Percentiles rank a stretch among this genome's conserved stretches.
Conservation (phyloP, 2,888 invertebrate genomes). For the Operophtera brumata region DNA sequence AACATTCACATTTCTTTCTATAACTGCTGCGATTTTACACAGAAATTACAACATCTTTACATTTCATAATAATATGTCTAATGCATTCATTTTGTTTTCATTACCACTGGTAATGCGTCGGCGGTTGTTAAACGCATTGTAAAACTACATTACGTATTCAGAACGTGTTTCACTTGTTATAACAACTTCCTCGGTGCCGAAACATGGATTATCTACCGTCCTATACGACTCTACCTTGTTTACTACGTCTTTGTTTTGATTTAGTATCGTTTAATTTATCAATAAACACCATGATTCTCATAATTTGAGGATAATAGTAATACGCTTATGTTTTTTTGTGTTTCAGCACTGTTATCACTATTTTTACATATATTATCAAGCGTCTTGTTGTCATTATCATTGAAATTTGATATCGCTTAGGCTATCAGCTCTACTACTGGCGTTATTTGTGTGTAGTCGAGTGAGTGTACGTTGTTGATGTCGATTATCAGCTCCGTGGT, state of each 20-base stretch:
- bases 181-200: slow-evolving; percentile 58
- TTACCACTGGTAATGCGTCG: slow-evolving; percentile 55
- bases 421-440: slow-evolving; percentile 41
- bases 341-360: slow-evolving; percentile 40
- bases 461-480: slow-evolving; percentile 19
- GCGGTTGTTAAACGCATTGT: slow-evolving; percentile 52
- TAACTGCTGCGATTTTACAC: slow-evolving; percentile 41
- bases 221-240: slow-evolving; percentile 42
- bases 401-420: slow-evolving; percentile 38
- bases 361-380: slow-evolving; percentile 37
- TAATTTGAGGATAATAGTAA: slow-evolving; percentile 5
- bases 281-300: slow-evolving; percentile 12
- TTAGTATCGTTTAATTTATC: slow-evolving; percentile 35
- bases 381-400: slow-evolving; percentile 44
- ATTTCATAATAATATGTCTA: slow-evolving; percentile 37
- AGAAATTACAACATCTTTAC: slow-evolving; percentile 40
- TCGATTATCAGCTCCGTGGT: slow-evolving; percentile 39
- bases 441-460: slow-evolving; percentile 31
- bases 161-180: slow-evolving; percentile 61
- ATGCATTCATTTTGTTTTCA: slow-evolving; percentile 61
- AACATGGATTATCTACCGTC: slow-evolving; percentile 46
- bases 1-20: slow-evolving; percentile 37
- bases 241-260: slow-evolving; percentile 45
- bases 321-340: slow-evolving; percentile 32
- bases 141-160: slow-evolving; percentile 62